Base-by-base conservation (phyloP, 2,797 vertebrate genomes). In the Enteromius mattozi region DNA sequence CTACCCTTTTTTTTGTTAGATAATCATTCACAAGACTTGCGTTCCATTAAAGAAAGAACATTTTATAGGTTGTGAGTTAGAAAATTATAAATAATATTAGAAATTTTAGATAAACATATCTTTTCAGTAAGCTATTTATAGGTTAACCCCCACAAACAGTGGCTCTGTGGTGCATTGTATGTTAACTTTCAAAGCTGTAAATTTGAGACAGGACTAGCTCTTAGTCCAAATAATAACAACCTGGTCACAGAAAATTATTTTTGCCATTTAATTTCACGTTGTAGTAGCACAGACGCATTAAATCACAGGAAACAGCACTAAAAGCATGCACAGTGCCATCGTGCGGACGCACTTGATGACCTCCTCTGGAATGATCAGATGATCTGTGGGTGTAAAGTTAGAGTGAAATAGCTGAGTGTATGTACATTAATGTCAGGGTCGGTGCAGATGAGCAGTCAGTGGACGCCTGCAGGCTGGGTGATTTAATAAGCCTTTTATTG, bases 401-500 rank as follows among this genome's bases (percentile, higher is more conserved):
- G 49, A 83, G 88, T 85, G 81, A 75, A 82, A 75, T 82, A 86
- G 59, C 17, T 71, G 63, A 84, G 65, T 72, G 61, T 35, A 63
- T 80, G 35, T 54, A 51, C 56, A 71, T 33, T 56, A 89, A 85
- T 89, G 88, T 71, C 90, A 89, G 68, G 87, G 85, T 71, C 88
- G 59, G 78, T 84, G 80, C 85, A 82, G 68, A 65, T 81, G 76
- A 78, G 59, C 35, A 51, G 59, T 86, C 87, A 84, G 86, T 79
- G 81, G 59, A 87, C 82, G 88, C 79, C 86, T 30, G 75, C 33
- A 42, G 86, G 66, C 71, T 54, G 63, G 27, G 78, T 84, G 87
- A 90, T 88, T 89, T 83, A 87, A 77, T 91, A 88, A 85, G 76
- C 33, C 19, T 40, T 83, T 84, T 80, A 85, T 72, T 87, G 54